These are phyloP conservation scores for Herpailurus yagouaroundi DNA, from an alignment of 2,113 vertebrate genomes.

Conservation along the genomic window DNA sequence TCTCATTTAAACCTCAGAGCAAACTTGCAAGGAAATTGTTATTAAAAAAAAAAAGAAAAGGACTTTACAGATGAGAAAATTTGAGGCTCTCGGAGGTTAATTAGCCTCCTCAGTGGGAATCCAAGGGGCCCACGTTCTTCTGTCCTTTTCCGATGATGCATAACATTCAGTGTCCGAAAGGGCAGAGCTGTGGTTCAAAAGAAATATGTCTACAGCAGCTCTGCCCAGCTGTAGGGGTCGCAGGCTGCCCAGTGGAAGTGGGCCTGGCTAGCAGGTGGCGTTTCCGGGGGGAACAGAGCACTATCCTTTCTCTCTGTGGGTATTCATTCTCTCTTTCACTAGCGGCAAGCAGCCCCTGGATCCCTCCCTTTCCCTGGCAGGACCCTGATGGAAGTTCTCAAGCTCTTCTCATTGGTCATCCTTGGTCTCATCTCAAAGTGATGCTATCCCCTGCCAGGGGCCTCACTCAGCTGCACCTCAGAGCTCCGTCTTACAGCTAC, in stretches of 20 bases:
- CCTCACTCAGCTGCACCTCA: background rate
- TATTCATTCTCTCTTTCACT: background rate
- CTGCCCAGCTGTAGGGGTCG: background rate
- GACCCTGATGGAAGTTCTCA: background rate
- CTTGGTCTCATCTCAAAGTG: background rate
- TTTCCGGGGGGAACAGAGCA: background rate
- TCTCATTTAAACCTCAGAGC: slow-evolving; percentile 32
- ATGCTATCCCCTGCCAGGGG: background rate
- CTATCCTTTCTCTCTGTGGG: background rate
- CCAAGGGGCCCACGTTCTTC: background rate
- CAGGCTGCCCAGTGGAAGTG: background rate
- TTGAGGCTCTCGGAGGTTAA: slow-evolving; percentile 54
- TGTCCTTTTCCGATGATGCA: background rate
- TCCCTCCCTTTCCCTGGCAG: background rate
- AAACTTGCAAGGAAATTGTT: background rate
- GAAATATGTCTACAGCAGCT: background rate
- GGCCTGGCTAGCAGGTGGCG: background rate
- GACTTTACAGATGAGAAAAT: slow-evolving; percentile 41
- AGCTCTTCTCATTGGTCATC: background rate
- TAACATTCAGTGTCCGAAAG: background rate
- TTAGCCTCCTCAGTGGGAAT: slow-evolving; percentile 6
- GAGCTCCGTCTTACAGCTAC: background rate
- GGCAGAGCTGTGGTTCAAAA: background rate
- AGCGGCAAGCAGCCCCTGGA: too few species aligned
- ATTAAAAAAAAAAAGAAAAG: background rate